Evolutionary conservation across 1,140 invertebrate genomes (phyloP).

Genomic region (Lepidurus arcticus): DNA sequence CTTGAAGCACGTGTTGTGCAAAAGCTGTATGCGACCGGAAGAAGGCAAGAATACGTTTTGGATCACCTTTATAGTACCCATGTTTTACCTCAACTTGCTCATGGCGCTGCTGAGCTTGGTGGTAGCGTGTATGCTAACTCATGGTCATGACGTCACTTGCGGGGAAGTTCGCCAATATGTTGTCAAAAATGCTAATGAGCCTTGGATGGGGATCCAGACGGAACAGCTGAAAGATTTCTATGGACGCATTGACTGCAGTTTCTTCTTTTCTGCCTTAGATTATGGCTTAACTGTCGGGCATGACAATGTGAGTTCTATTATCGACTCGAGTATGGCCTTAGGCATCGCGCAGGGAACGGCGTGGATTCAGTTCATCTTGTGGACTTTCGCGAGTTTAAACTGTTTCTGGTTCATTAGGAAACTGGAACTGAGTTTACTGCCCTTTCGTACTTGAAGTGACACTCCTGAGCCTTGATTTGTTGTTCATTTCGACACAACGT

Average conservation of each 20-base stretch:
- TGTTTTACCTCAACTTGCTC: constrained; percentile 22
- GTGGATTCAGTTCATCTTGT: constrained; percentile 32
- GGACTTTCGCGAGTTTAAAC: constrained; percentile 3
- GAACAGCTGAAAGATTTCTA: constrained; percentile 26
- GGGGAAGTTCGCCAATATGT: constrained; percentile 28
- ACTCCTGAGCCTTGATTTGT: not conserved
- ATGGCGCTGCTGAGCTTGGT: constrained; percentile 32
- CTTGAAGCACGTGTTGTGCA: constrained; percentile 26
- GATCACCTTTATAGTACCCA: constrained; percentile 23
- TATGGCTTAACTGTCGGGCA: constrained; percentile 17
- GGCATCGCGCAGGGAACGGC: constrained; percentile 29
- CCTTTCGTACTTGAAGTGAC: not conserved
- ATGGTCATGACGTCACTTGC: constrained; percentile 32
- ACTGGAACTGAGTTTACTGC: not conserved
- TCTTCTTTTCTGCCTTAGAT: constrained; percentile 32
- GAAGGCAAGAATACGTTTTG: constrained; percentile 30
- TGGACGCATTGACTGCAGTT: constrained; percentile 29
- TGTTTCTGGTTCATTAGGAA: not conserved
- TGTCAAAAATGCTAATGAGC: not conserved
- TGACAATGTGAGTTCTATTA: constrained; percentile 16
- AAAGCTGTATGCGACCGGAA: constrained; percentile 29
- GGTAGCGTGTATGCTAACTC: constrained; percentile 29
- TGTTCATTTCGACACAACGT: not conserved
- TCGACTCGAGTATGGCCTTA: constrained; percentile 28
- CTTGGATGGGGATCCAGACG: constrained; percentile 29